phyloP scores from a whole-genome alignment of 2,797 vertebrate genomes.

The Gymnoscopelus microlampas region DNA sequence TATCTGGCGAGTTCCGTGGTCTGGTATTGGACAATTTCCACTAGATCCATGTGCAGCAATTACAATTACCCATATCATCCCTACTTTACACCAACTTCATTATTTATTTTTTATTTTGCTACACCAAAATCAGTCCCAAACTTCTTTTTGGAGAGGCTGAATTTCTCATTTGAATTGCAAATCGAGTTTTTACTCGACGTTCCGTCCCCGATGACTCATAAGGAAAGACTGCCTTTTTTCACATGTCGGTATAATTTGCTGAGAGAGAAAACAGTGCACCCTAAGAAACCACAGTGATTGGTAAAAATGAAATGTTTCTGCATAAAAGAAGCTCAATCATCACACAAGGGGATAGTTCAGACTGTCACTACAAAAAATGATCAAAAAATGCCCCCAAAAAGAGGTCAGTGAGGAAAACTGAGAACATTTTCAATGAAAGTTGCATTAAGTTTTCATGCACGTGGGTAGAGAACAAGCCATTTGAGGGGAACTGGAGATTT shows the following conservation, averaged over 20 bases:
- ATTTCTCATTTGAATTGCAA: conserved; percentile 26
- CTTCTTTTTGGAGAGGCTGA: conserved; percentile 19
- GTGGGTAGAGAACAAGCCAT: conserved; percentile 23
- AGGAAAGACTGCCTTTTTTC: conserved; percentile 28
- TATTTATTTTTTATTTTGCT: too few species aligned
- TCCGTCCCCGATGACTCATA: conserved; percentile 50
- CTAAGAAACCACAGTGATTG: conserved; percentile 18
- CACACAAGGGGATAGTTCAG: conserved; percentile 39
- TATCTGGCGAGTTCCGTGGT: too few species aligned
- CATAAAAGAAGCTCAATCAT: conserved; percentile 41
- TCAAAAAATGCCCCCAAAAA: conserved; percentile 20
- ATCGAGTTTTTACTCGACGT: conserved; percentile 36
- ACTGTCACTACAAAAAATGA: conserved; percentile 19
- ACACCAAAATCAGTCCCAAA: conserved; percentile 43
- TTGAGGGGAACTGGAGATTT: conserved; percentile 17
- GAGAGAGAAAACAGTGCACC: conserved; percentile 40
- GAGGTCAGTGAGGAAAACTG: conserved; percentile 17
- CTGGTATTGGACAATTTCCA: too few species aligned
- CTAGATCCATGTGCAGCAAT: too few species aligned
- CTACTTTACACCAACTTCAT: too few species aligned
- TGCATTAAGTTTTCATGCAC: conserved; percentile 35
- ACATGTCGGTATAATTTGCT: conserved; percentile 47
- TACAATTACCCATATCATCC: too few species aligned
- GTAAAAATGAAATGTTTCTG: conserved; percentile 59
- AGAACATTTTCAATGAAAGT: conserved; percentile 37